Base-by-base conservation (phyloP, 2,888 invertebrate species). In the Tholera decimalis region DNA sequence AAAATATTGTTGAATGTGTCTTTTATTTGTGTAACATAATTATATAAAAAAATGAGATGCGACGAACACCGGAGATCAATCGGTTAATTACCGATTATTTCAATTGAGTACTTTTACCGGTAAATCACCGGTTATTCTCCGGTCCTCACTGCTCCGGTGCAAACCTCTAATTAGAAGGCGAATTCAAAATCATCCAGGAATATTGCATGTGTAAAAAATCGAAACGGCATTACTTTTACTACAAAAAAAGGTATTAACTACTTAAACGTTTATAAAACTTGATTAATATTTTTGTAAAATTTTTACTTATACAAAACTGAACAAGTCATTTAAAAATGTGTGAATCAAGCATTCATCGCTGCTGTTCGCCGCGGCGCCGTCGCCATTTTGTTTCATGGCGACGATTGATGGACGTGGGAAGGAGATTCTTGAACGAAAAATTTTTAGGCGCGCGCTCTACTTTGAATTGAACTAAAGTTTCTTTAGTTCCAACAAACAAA, bases 361-460 rank as follows among this genome's bases (percentile, higher is more conserved):
- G n/a, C n/a, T n/a, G n/a, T n/a, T n/a, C n/a, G n/a, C n/a, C n/a
- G n/a, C n/a, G n/a, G n/a, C n/a, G n/a, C n/a, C n/a, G n/a, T n/a
- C 74, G 80, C 80, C 80, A 80, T 80, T 71, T 80, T 82, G 74
- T 44, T 66, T 64, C 75, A 61, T 74, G 70, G 70, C 63, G 70
- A 58, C 63, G 30, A 43, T 24, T 51, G 9, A 53, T 55, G 11
- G 33, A 58, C 57, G 64, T 70, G 33, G 53, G 46, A 54, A 26
- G n/a, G 26, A 56, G 62, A 82, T 92, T 92, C 83, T 91, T 89
- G 93, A 93, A 93, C 93, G 93, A 92, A 93, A 91, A 79, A 47
- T 73, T 85, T 82, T 65, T 59, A 63, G 85, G 85, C 86, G 88
- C 93, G 93, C 91, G 88, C 73, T 77, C 22, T 13, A 30, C 69